Base-by-base conservation (phyloP, 2,888 invertebrate species). In the Pharmacophagus antenor region DNA sequence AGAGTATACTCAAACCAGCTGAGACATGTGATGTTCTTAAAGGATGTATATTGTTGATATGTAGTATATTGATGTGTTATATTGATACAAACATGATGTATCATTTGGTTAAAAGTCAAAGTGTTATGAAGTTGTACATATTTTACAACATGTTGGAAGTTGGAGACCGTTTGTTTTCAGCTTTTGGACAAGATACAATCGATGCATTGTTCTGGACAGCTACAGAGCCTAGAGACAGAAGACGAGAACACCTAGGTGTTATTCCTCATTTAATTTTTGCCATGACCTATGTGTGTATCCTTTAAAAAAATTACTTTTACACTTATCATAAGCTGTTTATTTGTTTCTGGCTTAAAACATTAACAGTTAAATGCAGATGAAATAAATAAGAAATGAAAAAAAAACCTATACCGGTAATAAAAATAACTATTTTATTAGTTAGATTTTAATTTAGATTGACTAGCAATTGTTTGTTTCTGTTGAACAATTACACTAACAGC, bases 141-240 rank as follows among this genome's bases (percentile, higher is more conserved):
- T 99, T 99, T 90, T 99, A 98, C 85, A 99, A 99, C 82, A 99
- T 99, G 98, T 89, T 99, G 62, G 99, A 99, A 91, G 98, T 98
- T 54, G 98, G 98, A 15, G 99, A 99, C 87, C 92, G 98, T 65
- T 88, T 99, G 67, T 95, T 99, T 77, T 98, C 98, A 60, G 97
- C 98, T 31, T 98, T 98, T 88, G 99, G 99, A 0, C 98, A 99
- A 88, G 99, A 99, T 79, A 97, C 98, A 8, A 95, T 99, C 65
- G 99, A 99, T 92, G 97, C 99, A 2, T 88, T 99, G 48, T 97
- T 99, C 78, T 99, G 99, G 98, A 99, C 99, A 4, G 99, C 99
- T 0, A 98, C 99, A 6, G 99, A 99, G 81, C 97, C 98, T 0
- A 92, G 95, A 72, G 95, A 95, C 56, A 93, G 95, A 62, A 95